phyloP scores from a whole-genome alignment of 1,140 invertebrate genomes.

The silkworm (Bombyx mori) region DNA sequence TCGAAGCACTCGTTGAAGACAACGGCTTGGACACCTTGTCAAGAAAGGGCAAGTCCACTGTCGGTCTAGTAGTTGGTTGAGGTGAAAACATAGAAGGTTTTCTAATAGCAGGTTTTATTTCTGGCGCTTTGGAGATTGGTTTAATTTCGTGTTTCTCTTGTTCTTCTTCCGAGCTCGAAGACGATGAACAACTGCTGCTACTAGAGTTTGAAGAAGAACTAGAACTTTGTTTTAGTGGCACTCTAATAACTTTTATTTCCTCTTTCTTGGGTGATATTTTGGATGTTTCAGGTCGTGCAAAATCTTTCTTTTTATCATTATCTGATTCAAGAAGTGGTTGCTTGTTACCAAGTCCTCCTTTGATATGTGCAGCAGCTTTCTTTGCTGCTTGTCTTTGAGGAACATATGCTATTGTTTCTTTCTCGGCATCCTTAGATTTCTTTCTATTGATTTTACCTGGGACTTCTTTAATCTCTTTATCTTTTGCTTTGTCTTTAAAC shows the following conservation, averaged over 20 bases:
- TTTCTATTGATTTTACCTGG: constrained; percentile 71
- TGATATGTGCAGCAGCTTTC: constrained; percentile 91
- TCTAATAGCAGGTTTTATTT: constrained; percentile 48
- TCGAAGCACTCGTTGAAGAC: constrained; percentile 70
- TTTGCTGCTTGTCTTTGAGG: constrained; percentile 92
- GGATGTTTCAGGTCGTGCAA: constrained; percentile 34
- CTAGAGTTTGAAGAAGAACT: constrained; percentile 63
- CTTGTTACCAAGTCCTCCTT: constrained; percentile 81
- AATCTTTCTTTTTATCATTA: constrained; percentile 61
- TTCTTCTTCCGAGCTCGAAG: constrained; percentile 69
- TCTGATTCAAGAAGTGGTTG: constrained; percentile 67
- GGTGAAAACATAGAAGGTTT: constrained; percentile 63
- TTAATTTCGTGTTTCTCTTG: constrained; percentile 52
- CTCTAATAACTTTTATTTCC: constrained; percentile 46
- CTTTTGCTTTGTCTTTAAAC: constrained; percentile 45
- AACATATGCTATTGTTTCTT: constrained; percentile 86
- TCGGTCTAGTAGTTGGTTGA: constrained; percentile 52
- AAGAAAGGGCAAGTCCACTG: constrained; percentile 74
- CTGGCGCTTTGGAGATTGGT: constrained; percentile 52
- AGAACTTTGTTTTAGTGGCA: constrained; percentile 52
- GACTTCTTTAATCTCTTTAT: constrained; percentile 49
- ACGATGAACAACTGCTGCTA: constrained; percentile 66
- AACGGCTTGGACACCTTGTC: constrained; percentile 72
- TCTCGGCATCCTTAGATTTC: constrained; percentile 68
- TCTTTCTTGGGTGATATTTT: constrained; percentile 51